Conservation (phyloP, 2,888 invertebrate genomes). For the Petrophora chlorosata region DNA sequence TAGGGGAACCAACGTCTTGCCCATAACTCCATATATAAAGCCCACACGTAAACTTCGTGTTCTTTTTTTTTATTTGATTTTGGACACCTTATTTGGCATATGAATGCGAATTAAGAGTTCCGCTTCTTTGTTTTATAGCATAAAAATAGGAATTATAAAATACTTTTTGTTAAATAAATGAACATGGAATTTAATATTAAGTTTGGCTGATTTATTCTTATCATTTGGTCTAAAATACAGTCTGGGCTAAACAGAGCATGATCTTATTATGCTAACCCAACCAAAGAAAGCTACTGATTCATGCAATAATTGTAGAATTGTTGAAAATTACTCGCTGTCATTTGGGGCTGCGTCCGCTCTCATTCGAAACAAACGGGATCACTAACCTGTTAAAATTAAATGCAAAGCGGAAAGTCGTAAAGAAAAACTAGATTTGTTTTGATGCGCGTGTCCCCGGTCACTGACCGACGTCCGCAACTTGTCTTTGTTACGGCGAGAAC, state of each 20-base stretch:
- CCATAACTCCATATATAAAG: constrained; percentile 6
- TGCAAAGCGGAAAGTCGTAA: constrained; percentile 11
- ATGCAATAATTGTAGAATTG: too few species aligned
- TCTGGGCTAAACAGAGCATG: too few species aligned
- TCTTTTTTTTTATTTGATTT: constrained; percentile 8
- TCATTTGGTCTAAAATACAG: too few species aligned
- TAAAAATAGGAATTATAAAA: not conserved
- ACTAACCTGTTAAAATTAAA: constrained; percentile 23
- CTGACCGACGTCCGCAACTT: constrained; percentile 28
- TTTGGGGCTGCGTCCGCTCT: not conserved
- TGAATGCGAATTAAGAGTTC: not conserved
- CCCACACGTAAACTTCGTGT: constrained; percentile 6
- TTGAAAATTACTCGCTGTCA: not conserved
- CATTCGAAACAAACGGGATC: constrained; percentile 13
- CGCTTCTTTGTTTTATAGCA: not conserved
- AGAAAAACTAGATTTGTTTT: constrained; percentile 24
- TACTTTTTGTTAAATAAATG: too few species aligned
- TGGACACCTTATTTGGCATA: constrained; percentile 4
- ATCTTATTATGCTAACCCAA: too few species aligned
- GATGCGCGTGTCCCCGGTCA: constrained; percentile 28
- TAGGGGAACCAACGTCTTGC: not conserved
- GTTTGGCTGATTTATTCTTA: too few species aligned
- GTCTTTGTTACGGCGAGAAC: constrained; percentile 21
- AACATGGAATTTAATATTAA: too few species aligned
- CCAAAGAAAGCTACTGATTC: too few species aligned